Percentiles rank a stretch among this genome's conserved stretches.
These are phyloP conservation scores for Scotopteryx bipunctaria DNA, from an alignment of 2,888 invertebrate species.

Conservation along the genomic window DNA sequence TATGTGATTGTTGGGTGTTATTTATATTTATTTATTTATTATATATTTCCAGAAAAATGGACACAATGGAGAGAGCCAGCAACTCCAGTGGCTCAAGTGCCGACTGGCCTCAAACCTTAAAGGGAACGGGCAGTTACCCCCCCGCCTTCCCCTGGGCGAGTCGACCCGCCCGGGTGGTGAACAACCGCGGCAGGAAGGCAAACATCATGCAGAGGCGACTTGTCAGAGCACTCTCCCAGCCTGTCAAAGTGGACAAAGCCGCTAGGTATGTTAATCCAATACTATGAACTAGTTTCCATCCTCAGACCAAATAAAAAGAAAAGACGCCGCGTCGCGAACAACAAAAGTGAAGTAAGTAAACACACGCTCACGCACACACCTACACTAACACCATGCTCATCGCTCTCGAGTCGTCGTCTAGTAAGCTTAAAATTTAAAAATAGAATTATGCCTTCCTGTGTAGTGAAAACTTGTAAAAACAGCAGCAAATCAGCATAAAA, in stretches of 20 bases:
- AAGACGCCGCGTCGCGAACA: too few species aligned
- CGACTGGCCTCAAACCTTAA: slow-evolving; percentile 17
- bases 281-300: neutral
- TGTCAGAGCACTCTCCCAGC: slow-evolving; percentile 47
- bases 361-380: too few species aligned
- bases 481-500: too few species aligned
- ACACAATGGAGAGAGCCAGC: neutral
- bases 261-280: slow-evolving; percentile 19
- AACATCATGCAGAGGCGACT: slow-evolving; percentile 46
- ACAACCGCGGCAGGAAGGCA: slow-evolving; percentile 21
- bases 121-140: neutral
- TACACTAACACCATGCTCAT: too few species aligned
- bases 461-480: too few species aligned
- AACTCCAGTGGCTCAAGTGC: slow-evolving; percentile 16
- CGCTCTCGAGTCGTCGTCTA: too few species aligned
- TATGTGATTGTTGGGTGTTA: too few species aligned
- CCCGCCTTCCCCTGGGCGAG: slow-evolving; percentile 8
- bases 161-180: slow-evolving; percentile 18
- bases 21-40: neutral
- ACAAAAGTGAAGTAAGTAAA: too few species aligned
- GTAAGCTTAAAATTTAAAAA: too few species aligned
- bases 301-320: too few species aligned
- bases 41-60: neutral
- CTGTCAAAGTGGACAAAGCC: slow-evolving; percentile 49
- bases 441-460: too few species aligned